phyloP scores from a whole-genome alignment of 1,140 invertebrate species.

The Saxidomus purpurata region DNA sequence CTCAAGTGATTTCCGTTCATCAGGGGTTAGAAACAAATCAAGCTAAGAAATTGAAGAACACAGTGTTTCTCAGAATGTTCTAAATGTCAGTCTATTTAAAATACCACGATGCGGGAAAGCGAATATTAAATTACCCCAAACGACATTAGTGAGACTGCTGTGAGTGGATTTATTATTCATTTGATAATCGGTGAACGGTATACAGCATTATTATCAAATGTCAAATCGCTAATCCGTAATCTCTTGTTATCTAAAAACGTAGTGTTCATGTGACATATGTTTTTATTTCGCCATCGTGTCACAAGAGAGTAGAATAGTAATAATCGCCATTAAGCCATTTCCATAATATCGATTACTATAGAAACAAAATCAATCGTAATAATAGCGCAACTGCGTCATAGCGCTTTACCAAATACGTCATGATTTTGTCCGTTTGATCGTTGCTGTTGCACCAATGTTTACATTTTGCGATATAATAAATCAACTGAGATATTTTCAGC shows the following conservation, averaged over 20 bases:
- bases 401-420: not conserved
- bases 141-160: not conserved
- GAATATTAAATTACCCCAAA: not conserved
- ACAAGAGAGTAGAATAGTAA: not conserved
- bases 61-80: not conserved
- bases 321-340: not conserved
- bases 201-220: not conserved
- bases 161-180: not conserved
- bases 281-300: not conserved
- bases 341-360: not conserved
- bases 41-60: not conserved
- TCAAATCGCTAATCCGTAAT: conserved; percentile 1
- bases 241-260: not conserved
- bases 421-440: not conserved
- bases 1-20: not conserved
- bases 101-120: not conserved
- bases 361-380: not conserved
- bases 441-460: not conserved
- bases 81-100: not conserved
- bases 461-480: not conserved
- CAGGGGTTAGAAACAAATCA: not conserved
- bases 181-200: not conserved
- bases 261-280: not conserved
- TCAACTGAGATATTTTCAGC: not conserved
- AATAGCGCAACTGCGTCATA: not conserved